Evolutionary conservation across 2,113 vertebrate species (phyloP).

Genomic region (Podilymbus podiceps): DNA sequence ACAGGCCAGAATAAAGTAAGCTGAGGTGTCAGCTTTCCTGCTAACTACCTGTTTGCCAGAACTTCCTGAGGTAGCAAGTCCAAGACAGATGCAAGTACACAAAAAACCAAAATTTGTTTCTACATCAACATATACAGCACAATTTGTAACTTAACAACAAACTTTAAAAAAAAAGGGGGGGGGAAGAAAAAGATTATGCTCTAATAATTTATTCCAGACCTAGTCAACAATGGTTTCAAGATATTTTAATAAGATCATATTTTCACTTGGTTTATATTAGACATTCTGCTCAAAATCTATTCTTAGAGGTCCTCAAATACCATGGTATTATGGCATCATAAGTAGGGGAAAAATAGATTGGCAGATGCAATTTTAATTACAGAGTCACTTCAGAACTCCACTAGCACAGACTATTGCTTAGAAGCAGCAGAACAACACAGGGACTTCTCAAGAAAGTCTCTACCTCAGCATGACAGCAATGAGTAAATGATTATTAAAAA

Average conservation of each 20-base stretch:
- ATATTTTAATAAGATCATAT: not conserved
- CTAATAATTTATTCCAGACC: constrained; percentile 8
- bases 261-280: constrained; percentile 5
- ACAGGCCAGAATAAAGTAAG: not conserved
- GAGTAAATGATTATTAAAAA: not conserved
- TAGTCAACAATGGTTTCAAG: not conserved
- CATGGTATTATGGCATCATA: not conserved
- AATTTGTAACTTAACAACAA: not conserved
- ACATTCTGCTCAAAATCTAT: not conserved
- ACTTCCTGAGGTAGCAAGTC: not conserved
- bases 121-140: not conserved
- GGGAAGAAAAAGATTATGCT: not conserved
- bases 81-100: not conserved
- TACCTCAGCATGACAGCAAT: not conserved
- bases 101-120: not conserved
- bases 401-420: not conserved
- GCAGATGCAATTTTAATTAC: not conserved
- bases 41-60: not conserved
- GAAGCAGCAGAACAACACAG: not conserved
- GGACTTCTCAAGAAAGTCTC: not conserved
- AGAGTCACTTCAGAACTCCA: not conserved
- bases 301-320: constrained; percentile 14
- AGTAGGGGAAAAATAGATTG: not conserved
- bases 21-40: not conserved
- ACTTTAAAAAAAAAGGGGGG: too few species aligned